Evolutionary conservation across 2,113 vertebrate species (phyloP).

Genomic region (Athene cunicularia): DNA sequence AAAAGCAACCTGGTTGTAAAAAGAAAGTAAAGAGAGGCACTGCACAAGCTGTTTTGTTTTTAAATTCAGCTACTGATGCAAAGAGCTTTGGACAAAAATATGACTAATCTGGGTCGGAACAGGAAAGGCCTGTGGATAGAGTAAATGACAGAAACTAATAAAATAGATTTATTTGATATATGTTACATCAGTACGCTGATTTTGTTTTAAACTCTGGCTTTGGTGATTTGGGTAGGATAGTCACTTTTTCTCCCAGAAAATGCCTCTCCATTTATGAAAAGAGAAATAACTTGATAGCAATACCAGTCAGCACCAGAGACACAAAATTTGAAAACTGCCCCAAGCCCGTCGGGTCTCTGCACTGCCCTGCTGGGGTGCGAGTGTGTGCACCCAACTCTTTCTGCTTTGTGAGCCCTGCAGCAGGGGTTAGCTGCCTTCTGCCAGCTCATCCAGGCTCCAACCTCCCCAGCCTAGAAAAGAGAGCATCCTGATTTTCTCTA

Average conservation of each 20-base stretch:
- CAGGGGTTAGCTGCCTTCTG: neutral
- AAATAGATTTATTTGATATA: neutral
- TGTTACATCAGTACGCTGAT: neutral
- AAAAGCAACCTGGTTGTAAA: neutral
- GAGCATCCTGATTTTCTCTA: neutral
- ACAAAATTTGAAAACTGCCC: neutral
- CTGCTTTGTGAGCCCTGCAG: neutral
- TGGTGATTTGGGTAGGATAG: neutral
- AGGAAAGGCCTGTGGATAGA: neutral
- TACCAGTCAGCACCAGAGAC: neutral
- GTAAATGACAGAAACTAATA: neutral
- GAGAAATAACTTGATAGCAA: neutral
- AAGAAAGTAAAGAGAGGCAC: neutral
- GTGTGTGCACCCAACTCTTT: too few relatives aligned
- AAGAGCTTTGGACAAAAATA: neutral
- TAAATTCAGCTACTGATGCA: neutral
- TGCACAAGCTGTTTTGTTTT: neutral
- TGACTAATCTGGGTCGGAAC: neutral
- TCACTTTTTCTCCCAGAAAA: neutral
- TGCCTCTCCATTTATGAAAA: neutral
- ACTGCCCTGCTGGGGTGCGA: neutral
- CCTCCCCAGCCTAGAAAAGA: neutral
- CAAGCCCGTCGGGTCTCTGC: neutral
- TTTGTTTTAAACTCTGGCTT: neutral
- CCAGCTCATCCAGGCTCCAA: neutral